phyloP scores from a whole-genome alignment of 2,113 vertebrate species.

The Clupea harengus region DNA sequence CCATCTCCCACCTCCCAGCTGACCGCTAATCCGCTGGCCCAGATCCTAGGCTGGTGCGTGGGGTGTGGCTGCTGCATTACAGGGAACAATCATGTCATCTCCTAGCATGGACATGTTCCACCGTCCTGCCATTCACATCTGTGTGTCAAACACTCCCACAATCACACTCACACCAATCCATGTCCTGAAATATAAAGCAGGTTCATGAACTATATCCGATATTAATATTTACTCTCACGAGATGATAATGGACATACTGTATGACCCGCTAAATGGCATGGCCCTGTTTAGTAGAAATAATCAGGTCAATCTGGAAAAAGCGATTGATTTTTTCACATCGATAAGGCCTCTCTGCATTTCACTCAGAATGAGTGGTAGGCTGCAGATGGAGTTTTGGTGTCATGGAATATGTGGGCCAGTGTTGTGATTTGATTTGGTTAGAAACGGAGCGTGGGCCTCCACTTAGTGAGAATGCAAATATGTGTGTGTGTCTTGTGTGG shows the following conservation, averaged over 20 bases:
- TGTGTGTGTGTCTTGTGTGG: not conserved
- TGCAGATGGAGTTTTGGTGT: constrained; percentile 23
- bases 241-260: not conserved
- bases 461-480: constrained; percentile 54
- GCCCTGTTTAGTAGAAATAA: constrained; percentile 32
- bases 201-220: not conserved
- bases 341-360: constrained; percentile 25
- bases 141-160: not conserved
- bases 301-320: constrained; percentile 44
- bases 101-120: not conserved
- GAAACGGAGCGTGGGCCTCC: constrained; percentile 39
- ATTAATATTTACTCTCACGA: not conserved
- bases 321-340: constrained; percentile 50
- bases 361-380: constrained; percentile 3
- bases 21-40: constrained; percentile 39
- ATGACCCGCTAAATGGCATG: constrained; percentile 27
- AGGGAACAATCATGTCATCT: not conserved
- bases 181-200: not conserved
- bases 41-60: constrained; percentile 15
- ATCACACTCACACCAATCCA: not conserved
- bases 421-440: constrained; percentile 22
- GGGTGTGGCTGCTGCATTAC: not conserved
- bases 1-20: not conserved
- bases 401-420: constrained; percentile 31
- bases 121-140: not conserved